phyloP scores from a whole-genome alignment of 2,797 vertebrate species.

The Lerista edwardsae region DNA sequence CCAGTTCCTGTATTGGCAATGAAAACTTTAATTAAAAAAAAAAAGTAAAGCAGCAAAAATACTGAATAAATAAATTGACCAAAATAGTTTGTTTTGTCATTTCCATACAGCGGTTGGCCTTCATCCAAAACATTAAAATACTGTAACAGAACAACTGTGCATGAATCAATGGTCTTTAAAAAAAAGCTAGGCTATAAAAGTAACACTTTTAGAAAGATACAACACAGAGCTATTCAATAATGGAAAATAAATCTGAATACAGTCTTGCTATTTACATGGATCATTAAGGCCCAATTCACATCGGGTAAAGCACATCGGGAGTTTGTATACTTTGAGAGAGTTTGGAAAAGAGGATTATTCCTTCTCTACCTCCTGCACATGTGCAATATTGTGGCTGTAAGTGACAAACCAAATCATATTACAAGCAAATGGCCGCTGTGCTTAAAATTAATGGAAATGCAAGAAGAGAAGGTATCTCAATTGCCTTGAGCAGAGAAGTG shows the following conservation, averaged over 20 bases:
- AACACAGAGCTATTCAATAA: slow-evolving; percentile 59
- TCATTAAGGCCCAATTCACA: slow-evolving; percentile 78
- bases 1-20: slow-evolving; percentile 65
- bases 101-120: slow-evolving; percentile 71
- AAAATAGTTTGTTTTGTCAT: slow-evolving; percentile 75
- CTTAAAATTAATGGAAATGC: background rate
- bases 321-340: slow-evolving; percentile 60
- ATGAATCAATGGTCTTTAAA: slow-evolving; percentile 59
- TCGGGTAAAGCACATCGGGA: slow-evolving; percentile 70
- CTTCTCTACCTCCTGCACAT: background rate
- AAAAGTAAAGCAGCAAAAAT: slow-evolving; percentile 76
- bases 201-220: slow-evolving; percentile 67
- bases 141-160: slow-evolving; percentile 72
- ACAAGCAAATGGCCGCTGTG: background rate
- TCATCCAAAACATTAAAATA: slow-evolving; percentile 74
- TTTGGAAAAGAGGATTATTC: slow-evolving; percentile 9
- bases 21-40: slow-evolving; percentile 75
- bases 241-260: slow-evolving; percentile 67
- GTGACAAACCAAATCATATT: background rate
- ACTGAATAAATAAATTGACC: slow-evolving; percentile 76
- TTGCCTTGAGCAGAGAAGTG: background rate
- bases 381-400: background rate
- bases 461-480: background rate
- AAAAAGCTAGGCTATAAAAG: slow-evolving; percentile 68
- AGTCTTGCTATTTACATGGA: slow-evolving; percentile 69